Evolutionary conservation across 2,888 invertebrate genomes (phyloP).

Genomic region (Sphecodes monilicornis): DNA sequence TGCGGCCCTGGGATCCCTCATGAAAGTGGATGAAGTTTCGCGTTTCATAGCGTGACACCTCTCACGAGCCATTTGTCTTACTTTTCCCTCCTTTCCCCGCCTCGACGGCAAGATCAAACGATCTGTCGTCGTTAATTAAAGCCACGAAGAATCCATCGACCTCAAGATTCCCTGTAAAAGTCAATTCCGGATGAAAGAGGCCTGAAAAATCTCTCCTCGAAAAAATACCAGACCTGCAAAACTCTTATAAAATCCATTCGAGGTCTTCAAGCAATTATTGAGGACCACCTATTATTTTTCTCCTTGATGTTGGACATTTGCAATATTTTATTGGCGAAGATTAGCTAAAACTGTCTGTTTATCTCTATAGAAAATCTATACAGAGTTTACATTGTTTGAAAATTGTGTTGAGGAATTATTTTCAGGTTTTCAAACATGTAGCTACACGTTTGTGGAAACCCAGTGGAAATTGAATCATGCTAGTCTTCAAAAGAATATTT

Average conservation of each 20-base stretch:
- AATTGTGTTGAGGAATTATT: too few relatives aligned
- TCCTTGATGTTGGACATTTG: too few relatives aligned
- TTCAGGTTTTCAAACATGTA: too few relatives aligned
- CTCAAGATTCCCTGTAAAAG: constrained; percentile 17
- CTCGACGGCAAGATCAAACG: constrained; percentile 14
- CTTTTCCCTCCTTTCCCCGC: neutral
- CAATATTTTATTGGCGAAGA: neutral
- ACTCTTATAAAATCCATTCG: neutral
- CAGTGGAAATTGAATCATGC: too few relatives aligned
- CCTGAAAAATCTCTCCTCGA: neutral
- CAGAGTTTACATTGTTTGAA: too few relatives aligned
- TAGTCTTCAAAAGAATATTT: too few relatives aligned
- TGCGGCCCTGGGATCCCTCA: constrained; percentile 43
- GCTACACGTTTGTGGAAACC: too few relatives aligned
- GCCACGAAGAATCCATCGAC: neutral
- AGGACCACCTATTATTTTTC: neutral
- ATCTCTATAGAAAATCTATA: too few relatives aligned
- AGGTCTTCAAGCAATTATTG: neutral
- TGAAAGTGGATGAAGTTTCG: constrained; percentile 52
- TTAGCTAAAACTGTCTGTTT: neutral
- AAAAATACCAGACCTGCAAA: neutral
- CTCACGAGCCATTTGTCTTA: constrained; percentile 45
- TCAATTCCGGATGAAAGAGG: constrained; percentile 37
- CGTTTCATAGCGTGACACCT: constrained; percentile 49
- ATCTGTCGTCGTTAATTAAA: constrained; percentile 33